Evolutionary conservation across 2,113 vertebrate genomes (phyloP), one percentile per base, ranked within the genome.

Genomic region (Corythornis cristatus): DNA sequence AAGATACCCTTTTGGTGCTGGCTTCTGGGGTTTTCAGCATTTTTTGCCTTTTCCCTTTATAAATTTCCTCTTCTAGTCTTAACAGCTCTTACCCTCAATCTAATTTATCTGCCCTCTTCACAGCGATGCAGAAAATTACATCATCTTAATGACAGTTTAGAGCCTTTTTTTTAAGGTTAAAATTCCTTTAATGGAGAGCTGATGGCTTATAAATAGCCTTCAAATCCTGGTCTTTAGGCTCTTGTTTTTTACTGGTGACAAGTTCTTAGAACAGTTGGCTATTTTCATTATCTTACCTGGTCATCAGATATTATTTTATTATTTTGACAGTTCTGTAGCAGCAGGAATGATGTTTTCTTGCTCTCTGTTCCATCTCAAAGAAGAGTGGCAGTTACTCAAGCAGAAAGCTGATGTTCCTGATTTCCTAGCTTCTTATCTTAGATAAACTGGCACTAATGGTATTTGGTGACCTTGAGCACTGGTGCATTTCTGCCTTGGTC

Each of bases 1-100:
- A 43, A 68, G 22, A 48, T 13, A 28, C 1, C 7, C 4, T 26
- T 12, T 48, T 2, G 0, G 3, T 45, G 5, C 8, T 31, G 7
- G 22, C 26, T 50, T 58, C 7, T 18, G 5, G 31, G 12, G 0
- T 60, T 74, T 54, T 22, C 6, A 2, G 1, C 1, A 1, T 26
- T 51, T 80, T 90, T 65, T 68, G 1, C 22, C 11, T 74, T 71
- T 77, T 81, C 1, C 8, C 4, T 28, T 72, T 37, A 15, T 18
- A 78, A 53, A 6, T 46, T 31, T 80, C 4, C 5, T 46, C 12
- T 74, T 83, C 57, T 50, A 37, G 26, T 50, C 3, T 0, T 23
- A 78, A 3, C 10, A 77, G 7, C 29, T 65, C 11, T n/a, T 58
- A 21, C 8, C 72, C 13, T 86, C 23, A 26, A 26, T 61, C 46